These are phyloP conservation scores for Motacilla alba DNA, from an alignment of 2,113 vertebrate genomes.

Conservation along the genomic window DNA sequence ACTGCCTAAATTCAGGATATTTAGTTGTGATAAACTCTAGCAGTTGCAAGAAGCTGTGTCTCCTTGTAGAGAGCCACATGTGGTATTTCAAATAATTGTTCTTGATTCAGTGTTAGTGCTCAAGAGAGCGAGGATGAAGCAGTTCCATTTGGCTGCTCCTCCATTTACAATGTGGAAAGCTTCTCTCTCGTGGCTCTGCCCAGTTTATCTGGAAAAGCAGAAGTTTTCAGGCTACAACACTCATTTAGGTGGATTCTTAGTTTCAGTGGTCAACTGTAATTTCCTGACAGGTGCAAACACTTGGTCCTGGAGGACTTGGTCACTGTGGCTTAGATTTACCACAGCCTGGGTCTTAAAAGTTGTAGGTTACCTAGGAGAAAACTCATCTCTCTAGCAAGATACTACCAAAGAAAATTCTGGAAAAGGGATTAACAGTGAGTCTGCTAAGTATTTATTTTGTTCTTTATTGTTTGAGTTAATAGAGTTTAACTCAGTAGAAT, in stretches of 20 bases:
- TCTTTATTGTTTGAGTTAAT: background rate
- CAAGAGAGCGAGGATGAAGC: background rate
- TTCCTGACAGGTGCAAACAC: background rate
- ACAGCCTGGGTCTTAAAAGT: background rate
- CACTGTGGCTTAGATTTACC: background rate
- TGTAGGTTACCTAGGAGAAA: background rate
- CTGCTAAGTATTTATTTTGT: background rate
- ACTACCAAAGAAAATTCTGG: background rate
- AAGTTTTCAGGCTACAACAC: background rate
- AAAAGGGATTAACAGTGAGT: background rate
- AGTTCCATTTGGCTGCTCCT: background rate
- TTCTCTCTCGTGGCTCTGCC: background rate
- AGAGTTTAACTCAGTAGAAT: background rate
- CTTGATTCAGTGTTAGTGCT: background rate
- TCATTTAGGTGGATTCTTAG: background rate
- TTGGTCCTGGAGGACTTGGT: background rate
- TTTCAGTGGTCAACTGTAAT: background rate
- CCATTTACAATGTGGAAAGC: background rate
- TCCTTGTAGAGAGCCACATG: background rate
- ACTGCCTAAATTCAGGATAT: background rate
- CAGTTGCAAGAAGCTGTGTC: background rate
- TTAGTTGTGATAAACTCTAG: background rate
- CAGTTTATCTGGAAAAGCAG: background rate
- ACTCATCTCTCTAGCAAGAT: background rate
- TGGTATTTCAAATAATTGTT: background rate